Conservation (phyloP, 2,113 vertebrate species). For the Atherinomorus stipes region DNA sequence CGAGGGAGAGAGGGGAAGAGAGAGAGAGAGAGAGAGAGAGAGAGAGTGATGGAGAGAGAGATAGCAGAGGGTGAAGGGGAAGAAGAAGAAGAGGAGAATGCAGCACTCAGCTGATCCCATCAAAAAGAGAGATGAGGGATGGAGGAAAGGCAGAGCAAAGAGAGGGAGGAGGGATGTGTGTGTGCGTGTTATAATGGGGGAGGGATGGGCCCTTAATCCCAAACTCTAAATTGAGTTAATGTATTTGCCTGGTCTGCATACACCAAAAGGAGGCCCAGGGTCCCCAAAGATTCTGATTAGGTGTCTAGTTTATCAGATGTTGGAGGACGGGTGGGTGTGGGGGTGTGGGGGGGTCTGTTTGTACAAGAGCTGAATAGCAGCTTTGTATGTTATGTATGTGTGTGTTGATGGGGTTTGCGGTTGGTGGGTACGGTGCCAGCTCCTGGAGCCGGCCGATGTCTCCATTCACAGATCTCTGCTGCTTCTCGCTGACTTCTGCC, state of each 20-base stretch:
- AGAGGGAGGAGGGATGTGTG: slow-evolving; percentile 23
- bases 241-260: slow-evolving; percentile 69
- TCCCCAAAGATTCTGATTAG: slow-evolving; percentile 68
- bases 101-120: slow-evolving; percentile 73
- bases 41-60: slow-evolving; percentile 35
- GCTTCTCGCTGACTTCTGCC: slow-evolving; percentile 54
- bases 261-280: slow-evolving; percentile 58
- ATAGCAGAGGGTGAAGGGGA: slow-evolving; percentile 27
- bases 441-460: slow-evolving; percentile 23
- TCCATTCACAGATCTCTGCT: slow-evolving; percentile 34
- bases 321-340: slow-evolving; percentile 27
- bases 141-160: slow-evolving; percentile 39
- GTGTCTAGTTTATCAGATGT: slow-evolving; percentile 76
- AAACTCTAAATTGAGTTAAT: slow-evolving; percentile 78
- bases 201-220: slow-evolving; percentile 47
- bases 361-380: slow-evolving; percentile 63
- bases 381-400: slow-evolving; percentile 53
- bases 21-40: slow-evolving; percentile 20
- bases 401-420: slow-evolving; percentile 39
- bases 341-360: slow-evolving; percentile 41
- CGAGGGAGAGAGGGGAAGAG: slow-evolving; percentile 47
- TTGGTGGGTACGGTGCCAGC: slow-evolving; percentile 40
- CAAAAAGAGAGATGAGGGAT: slow-evolving; percentile 63
- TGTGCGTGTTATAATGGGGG: slow-evolving; percentile 21
- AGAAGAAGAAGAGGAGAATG: slow-evolving; percentile 41